Base-by-base conservation (phyloP, 2,113 vertebrate genomes). In the Todiramphus chloris region DNA sequence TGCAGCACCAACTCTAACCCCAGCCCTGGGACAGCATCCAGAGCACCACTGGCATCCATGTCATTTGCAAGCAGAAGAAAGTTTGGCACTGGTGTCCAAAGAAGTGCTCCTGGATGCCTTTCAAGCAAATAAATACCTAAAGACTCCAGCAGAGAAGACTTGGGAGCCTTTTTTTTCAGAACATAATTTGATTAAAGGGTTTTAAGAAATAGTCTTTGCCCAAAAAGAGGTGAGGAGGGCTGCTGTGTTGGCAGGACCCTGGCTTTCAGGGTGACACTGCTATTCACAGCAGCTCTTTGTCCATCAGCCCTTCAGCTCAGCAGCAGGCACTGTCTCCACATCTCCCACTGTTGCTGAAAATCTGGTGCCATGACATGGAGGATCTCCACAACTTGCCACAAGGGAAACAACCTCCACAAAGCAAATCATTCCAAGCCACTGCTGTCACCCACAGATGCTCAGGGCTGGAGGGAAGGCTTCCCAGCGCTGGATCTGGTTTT, bases 71-170 rank as follows among this genome's bases (percentile, higher is more conserved):
- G 44, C 23, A 76, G 70, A 66, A 58, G 50, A 58, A 7, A 12
- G 19, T 33, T 87, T 78, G 93, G 87, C 90, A 80, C 69, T 33
- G n/a, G 28, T 69, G 35, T 53, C 67, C 48, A 41, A 44, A 83
- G 60, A 91, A 82, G 17, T 28, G 19, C 59, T 97, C n/a, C 92
- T 94, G 95, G 85, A 66, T 86, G 90, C 50, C 75, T 80, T 95
- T 94, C 96, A 89, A 90, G 46, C 27, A 86, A 69, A 77, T 33
- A 76, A 93, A 88, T 58, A 24, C 1, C 0, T 12, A 82, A 64
- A 17, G 55, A 59, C 24, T 91, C 59, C 72, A 75, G 59, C 39
- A 70, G 67, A 63, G 30, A 46, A 95, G 67, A 60, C 60, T 60
- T 1, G 6, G 72, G 30, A 90, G 4, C n/a, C 1, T 0, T 25